Evolutionary conservation across 2,888 invertebrate species (phyloP).

Genomic region (Creontiades dilutus): DNA sequence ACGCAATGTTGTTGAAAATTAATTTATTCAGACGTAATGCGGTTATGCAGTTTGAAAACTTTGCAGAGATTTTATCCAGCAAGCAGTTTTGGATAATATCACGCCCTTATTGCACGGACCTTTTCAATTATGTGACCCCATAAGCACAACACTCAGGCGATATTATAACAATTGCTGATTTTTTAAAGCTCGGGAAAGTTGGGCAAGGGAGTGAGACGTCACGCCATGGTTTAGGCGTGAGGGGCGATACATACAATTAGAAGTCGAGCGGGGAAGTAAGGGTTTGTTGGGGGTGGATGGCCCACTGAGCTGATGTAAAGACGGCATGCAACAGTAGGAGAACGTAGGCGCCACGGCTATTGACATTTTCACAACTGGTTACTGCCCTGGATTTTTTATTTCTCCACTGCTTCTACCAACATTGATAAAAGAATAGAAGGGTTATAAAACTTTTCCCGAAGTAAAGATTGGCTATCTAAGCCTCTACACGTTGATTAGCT

Average conservation of each 20-base stretch:
- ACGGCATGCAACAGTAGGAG: conserved; percentile 59
- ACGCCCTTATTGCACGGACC: neutral
- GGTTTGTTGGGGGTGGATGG: neutral
- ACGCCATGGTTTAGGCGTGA: neutral
- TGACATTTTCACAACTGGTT: conserved; percentile 51
- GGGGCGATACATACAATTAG: neutral
- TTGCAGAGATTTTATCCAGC: too few species aligned
- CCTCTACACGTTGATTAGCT: too few species aligned
- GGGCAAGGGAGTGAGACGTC: neutral
- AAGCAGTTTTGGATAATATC: too few species aligned
- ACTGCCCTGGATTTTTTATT: conserved; percentile 6
- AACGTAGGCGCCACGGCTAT: conserved; percentile 55
- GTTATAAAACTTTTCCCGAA: too few species aligned
- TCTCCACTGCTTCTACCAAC: neutral
- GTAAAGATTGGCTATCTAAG: too few species aligned
- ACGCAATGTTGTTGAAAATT: too few species aligned
- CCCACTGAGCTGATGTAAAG: conserved; percentile 26
- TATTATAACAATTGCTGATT: too few species aligned
- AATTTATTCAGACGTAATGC: too few species aligned
- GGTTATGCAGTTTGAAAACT: too few species aligned
- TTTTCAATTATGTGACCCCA: neutral
- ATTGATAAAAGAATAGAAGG: too few species aligned
- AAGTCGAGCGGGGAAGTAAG: neutral
- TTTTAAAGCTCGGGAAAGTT: too few species aligned
- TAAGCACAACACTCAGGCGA: neutral